phyloP scores from a whole-genome alignment of 2,113 vertebrate genomes.

The Pantherophis guttatus region DNA sequence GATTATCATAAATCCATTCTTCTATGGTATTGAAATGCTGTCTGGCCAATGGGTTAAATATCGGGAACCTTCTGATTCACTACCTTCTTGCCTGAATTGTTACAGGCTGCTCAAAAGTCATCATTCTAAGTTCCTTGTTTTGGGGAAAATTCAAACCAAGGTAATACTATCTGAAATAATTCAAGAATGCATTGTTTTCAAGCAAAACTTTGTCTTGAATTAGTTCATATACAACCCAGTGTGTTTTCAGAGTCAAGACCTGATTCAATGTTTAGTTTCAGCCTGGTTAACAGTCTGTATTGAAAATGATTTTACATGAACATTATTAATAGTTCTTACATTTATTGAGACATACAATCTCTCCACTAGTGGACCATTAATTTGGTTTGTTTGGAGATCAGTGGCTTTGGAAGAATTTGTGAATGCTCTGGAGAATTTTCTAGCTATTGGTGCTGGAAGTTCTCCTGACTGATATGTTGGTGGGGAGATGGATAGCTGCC shows the following conservation, averaged over 20 bases:
- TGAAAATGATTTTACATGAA: neutral
- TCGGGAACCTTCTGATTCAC: neutral
- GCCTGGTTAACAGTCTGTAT: neutral
- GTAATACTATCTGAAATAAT: neutral
- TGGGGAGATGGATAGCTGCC: neutral
- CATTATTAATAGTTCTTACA: neutral
- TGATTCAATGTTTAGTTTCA: neutral
- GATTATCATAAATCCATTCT: neutral
- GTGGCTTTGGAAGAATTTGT: neutral
- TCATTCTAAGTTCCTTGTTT: neutral
- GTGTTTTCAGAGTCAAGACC: neutral
- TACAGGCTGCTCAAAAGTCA: neutral
- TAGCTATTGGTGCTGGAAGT: neutral
- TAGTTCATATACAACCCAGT: neutral
- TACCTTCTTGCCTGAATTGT: neutral
- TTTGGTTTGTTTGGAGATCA: neutral
- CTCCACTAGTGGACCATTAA: neutral
- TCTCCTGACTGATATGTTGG: neutral
- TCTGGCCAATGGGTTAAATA: neutral
- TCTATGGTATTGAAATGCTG: neutral
- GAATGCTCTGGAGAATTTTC: neutral
- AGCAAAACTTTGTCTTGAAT: neutral
- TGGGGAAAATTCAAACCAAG: neutral
- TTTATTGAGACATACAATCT: neutral
- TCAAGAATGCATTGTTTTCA: neutral